Evolutionary conservation across 2,888 invertebrate genomes (phyloP).

Genomic region (Cremastinae sp.): DNA sequence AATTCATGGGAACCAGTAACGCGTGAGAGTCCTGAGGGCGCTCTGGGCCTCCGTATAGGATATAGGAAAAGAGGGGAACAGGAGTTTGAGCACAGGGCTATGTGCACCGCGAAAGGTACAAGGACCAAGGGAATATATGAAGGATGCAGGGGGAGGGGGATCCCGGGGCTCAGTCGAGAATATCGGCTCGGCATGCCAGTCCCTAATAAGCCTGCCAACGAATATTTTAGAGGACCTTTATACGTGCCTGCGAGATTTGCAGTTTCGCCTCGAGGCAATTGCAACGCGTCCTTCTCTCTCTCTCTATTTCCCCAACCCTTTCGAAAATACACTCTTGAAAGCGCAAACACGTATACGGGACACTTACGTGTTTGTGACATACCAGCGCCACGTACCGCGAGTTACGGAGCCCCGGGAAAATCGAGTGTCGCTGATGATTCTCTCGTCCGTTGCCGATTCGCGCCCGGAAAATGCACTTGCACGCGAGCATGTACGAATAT

Average conservation of each 20-base stretch:
- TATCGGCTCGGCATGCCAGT: conserved; percentile 33
- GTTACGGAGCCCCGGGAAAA: conserved; percentile 8
- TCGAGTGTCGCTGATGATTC: conserved; percentile 2
- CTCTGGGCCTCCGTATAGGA: conserved; percentile 18
- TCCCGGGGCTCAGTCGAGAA: not conserved
- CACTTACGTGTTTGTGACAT: no score
- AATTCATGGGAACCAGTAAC: conserved; percentile 64
- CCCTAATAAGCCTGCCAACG: conserved; percentile 54
- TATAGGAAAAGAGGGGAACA: not conserved
- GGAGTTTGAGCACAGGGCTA: not conserved
- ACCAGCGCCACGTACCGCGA: conserved; percentile 12
- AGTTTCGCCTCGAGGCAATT: conserved; percentile 40
- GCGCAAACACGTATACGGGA: no score
- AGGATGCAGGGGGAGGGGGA: not conserved
- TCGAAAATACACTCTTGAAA: not conserved
- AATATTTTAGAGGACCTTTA: conserved; percentile 51
- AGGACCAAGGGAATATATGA: conserved; percentile 11
- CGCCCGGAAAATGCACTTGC: not conserved
- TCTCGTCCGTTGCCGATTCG: not conserved
- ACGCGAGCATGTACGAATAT: not conserved
- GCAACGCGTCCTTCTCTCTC: not conserved
- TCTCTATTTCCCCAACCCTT: not conserved
- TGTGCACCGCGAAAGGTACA: conserved; percentile 1
- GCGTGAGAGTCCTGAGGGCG: conserved; percentile 64
- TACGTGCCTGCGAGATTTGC: conserved; percentile 46